These are phyloP conservation scores for Malurus alboscapulatus DNA, from an alignment of 2,113 vertebrate species.

Conservation along the genomic window DNA sequence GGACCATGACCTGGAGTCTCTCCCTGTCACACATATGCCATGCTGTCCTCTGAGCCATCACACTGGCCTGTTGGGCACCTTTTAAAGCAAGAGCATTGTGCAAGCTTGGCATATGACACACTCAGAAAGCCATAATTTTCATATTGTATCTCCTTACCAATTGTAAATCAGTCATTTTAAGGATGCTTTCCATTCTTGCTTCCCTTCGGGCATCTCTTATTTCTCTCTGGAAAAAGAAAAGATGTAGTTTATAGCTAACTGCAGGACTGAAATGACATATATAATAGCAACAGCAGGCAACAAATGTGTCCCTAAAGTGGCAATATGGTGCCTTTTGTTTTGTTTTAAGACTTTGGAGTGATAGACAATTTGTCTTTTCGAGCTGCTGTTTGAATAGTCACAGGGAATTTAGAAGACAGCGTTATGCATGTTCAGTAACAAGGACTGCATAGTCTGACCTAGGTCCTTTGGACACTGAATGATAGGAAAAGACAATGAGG, in stretches of 20 bases:
- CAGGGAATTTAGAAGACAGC: conserved; percentile 72
- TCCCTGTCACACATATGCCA: neutral
- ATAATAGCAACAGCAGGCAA: conserved; percentile 84
- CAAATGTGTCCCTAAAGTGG: conserved; percentile 83
- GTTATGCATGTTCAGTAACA: conserved; percentile 62
- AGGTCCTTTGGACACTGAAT: conserved; percentile 2
- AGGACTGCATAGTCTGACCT: conserved; percentile 10
- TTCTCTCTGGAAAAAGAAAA: conserved; percentile 80
- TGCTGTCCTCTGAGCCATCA: neutral
- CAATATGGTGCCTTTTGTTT: conserved; percentile 83
- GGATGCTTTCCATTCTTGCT: conserved; percentile 76
- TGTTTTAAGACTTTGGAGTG: conserved; percentile 78
- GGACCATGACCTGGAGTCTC: neutral
- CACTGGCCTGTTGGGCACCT: neutral
- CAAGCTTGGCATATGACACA: conserved; percentile 16
- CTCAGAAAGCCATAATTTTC: conserved; percentile 72
- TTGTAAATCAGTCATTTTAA: conserved; percentile 84
- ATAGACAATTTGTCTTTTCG: conserved; percentile 76
- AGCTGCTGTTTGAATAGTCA: conserved; percentile 77
- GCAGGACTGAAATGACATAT: conserved; percentile 82
- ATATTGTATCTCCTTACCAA: conserved; percentile 72
- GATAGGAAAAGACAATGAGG: neutral
- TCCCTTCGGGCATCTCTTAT: conserved; percentile 81
- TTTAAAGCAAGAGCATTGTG: neutral
- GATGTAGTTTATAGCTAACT: conserved; percentile 83